Percentiles rank a stretch among this genome's conserved stretches.
These are phyloP conservation scores for Centrocercus urophasianus DNA, from an alignment of 2,113 vertebrate species.

Conservation along the genomic window DNA sequence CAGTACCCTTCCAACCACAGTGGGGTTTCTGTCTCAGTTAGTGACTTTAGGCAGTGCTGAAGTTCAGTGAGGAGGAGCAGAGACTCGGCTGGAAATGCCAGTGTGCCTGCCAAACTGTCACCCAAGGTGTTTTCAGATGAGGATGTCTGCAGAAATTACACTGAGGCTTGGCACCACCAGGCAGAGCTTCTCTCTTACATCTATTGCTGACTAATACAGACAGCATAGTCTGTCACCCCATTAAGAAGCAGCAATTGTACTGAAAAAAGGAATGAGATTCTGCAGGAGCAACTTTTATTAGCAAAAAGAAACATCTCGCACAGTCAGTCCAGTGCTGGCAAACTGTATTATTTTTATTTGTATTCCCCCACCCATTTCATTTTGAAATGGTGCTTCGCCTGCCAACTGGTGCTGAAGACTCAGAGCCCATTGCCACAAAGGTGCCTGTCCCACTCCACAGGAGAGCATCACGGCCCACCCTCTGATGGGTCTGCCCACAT, in stretches of 20 bases:
- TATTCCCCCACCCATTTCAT: neutral
- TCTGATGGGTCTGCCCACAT: neutral
- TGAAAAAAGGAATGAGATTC: neutral
- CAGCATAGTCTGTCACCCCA: slow-evolving; percentile 1
- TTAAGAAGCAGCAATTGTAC: slow-evolving; percentile 23
- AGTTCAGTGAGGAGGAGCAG: slow-evolving; percentile 50
- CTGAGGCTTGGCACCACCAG: slow-evolving; percentile 29
- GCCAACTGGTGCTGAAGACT: neutral
- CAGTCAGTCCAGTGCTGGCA: neutral
- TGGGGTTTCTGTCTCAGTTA: slow-evolving; percentile 27
- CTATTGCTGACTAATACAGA: slow-evolving; percentile 45
- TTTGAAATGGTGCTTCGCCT: neutral
- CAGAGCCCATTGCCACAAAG: neutral
- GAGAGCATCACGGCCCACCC: neutral
- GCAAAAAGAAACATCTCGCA: neutral
- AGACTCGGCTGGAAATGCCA: slow-evolving; percentile 48
- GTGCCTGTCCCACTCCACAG: neutral
- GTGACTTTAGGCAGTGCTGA: slow-evolving; percentile 44
- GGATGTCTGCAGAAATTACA: slow-evolving; percentile 55
- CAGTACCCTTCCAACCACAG: neutral
- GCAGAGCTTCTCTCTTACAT: neutral
- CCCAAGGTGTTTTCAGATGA: slow-evolving; percentile 52
- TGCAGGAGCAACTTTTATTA: slow-evolving; percentile 9
- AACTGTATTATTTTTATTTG: neutral
- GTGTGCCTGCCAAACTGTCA: slow-evolving; percentile 56